Base-by-base conservation (phyloP, 2,888 invertebrate species). In the Anagyrus pseudococci region DNA sequence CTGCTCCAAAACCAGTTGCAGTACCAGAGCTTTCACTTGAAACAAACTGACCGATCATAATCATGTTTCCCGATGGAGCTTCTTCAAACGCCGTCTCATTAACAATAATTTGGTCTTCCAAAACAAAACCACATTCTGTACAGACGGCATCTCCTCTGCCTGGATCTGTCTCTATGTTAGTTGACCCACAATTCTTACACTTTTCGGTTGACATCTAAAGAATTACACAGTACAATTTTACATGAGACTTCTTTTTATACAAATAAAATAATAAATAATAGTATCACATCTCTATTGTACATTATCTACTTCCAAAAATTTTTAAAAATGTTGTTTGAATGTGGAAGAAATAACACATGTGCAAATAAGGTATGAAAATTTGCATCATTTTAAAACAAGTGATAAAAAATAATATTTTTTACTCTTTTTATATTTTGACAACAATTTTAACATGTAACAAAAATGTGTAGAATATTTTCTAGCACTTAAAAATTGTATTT, bases 31-130 rank as follows among this genome's bases (percentile, higher is more conserved):
- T 92, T 72, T 96, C 96, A 2, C 90, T 89, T 3, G 94, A 91
- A 0, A 96, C 96, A 83, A 96, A 97, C 78, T 96, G 96, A 26
- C 98, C 98, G 68, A 97, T 88, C 17, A 95, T 93, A 64, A 91
- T 90, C 52, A 90, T 87, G 10, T 91, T 92, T 25, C 98, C 98
- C 76, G 90, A 91, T 8, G 92, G 89, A 77, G 91, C 91, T 80
- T 99, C 98, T 81, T 95, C 93, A 77, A 98, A 99, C 80, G 96
- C 94, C 23, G 98, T 90, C 81, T 98, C 98, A 2, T 95, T 93
- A 23, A 99, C 97, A 76, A 99, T 98, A 58, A 96, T 90, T 74
- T 93, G 95, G 76, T 98, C 96, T 79, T 98, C 98, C 17, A 99
- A 83, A 1, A 99, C 98, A 7, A 93, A 90, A 25, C 98, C 99